Conservation (phyloP, 1,140 invertebrate species). For the Nasonia vitripennis region DNA sequence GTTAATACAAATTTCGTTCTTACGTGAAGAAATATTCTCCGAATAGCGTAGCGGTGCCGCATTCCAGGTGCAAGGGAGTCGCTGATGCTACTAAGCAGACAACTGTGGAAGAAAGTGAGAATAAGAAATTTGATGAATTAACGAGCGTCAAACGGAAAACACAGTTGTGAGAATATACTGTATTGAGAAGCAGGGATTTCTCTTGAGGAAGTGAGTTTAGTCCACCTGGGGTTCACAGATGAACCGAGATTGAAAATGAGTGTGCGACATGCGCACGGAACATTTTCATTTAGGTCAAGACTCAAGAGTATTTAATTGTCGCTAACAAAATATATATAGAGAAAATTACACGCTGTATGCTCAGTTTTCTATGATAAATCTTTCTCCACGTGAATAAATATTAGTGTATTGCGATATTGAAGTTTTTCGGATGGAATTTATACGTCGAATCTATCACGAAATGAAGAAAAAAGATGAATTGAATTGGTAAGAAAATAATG, state of each 20-base stretch:
- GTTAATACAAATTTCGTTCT: conserved; percentile 52
- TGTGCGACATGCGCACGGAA: conserved; percentile 52
- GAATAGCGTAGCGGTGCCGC: conserved; percentile 55
- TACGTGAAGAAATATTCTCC: conserved; percentile 48
- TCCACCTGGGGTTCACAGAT: not conserved
- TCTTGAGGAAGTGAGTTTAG: conserved; percentile 31
- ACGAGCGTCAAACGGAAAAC: conserved; percentile 59
- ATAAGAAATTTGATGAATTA: conserved; percentile 41
- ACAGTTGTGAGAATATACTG: conserved; percentile 67
- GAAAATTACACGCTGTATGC: conserved; percentile 29
- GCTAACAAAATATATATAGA: conserved; percentile 46
- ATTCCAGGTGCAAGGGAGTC: conserved; percentile 55
- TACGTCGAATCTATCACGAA: not conserved
- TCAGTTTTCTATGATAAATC: not conserved
- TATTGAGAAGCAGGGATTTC: not conserved
- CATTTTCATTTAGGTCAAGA: conserved; percentile 67
- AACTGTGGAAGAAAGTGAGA: conserved; percentile 33
- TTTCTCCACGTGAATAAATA: conserved; percentile 29
- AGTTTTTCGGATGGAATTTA: not conserved
- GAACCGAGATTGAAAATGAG: conserved; percentile 58
- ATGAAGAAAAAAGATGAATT: not conserved
- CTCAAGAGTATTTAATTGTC: conserved; percentile 33
- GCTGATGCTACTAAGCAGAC: conserved; percentile 30
- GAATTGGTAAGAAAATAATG: not conserved
- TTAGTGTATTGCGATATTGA: not conserved